Evolutionary conservation across 2,113 vertebrate genomes (phyloP), one percentile per base, ranked within the genome.

Genomic region (Salvator merianae): DNA sequence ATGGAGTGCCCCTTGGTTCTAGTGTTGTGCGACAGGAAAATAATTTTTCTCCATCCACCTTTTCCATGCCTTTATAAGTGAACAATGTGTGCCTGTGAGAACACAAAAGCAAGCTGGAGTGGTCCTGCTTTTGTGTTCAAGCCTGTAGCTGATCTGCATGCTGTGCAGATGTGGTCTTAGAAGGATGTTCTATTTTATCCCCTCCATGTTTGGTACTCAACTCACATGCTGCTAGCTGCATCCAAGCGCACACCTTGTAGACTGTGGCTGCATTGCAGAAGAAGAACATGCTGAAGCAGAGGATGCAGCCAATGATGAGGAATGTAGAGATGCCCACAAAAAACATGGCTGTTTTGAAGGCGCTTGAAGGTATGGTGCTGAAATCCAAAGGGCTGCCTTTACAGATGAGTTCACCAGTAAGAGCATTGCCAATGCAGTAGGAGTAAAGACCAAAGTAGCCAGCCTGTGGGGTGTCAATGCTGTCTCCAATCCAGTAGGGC

Each of bases 401-500:
- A 94, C 99, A 99, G 92, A 97, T 98, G 91, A 99, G 97, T 94
- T 99, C 98, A 0, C 97, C 97, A 8, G 98, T 98, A 82, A 99
- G 97, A 87, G 98, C 98, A 84, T 99, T 99, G 83, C 98, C 98
- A 86, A 99, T 97, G 91, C 99, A 99, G 92, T 99, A 99, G 90
- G 98, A 98, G 94, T 98, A 99, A 30, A 99, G 97, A 77, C 99
- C 99, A 62, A 99, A 99, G 94, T 99, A 99, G 0, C 98, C 99
- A 1, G 98, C 98, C 94, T 99, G 98, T 0, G 98, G 98, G 0
- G 99, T 99, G 94, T 97, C 96, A 73, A 99, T 97, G 83, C 98
- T 99, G 97, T 99, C 99, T 2, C 99, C 99, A 66, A 99, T 99
- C 98, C 98, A 99, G 93, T 99, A 99, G 0, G 99, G 99, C 93